Base-by-base conservation (phyloP, 2,888 invertebrate species). In the Heteromyza rotundicornis region DNA sequence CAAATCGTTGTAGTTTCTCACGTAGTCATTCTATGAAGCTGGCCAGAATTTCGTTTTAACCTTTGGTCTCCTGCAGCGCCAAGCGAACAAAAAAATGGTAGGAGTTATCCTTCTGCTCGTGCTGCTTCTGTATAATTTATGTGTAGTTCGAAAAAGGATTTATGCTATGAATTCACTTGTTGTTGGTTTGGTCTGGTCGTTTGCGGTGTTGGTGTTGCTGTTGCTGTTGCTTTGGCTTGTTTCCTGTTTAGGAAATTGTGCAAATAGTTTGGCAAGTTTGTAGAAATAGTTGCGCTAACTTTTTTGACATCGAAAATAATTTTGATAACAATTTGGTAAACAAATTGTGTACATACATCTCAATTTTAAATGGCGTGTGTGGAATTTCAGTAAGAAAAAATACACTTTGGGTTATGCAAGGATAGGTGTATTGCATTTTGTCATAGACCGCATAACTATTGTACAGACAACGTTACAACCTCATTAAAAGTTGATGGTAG, bases 211-310 rank as follows among this genome's bases (percentile, higher is more conserved):
- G 52, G 19, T 53, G 40, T 40, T 51, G 52, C 16, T 32, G 17
- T 32, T 40, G 23, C 17, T 49, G 12, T 17, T 57, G 52, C 12
- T 8, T 40, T 40, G n/a, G n/a, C n/a, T n/a, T 12, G 40, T 40
- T 47, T 23, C 19, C 54, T 57, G 55, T 62, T 59, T 52, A 20
- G 52, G 23, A 2, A 52, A 51, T 51, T 51, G 36, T 50, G 49
- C 50, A 54, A 16, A 67, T 62, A 54, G 63, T 62, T 63, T 65
- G 50, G 53, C 56, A 62, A 58, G 54, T 52, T 62, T n/a, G n/a
- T 57, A 32, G 49, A 14, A 40, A 40, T 40, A 14, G n/a, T 40
- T 40, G 10, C 12, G 32, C 32, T 32, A 12, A 5, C 12, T 5
- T 40, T 40, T 40, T 40, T 40, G 40, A 32, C 44, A 23, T 12